These are phyloP conservation scores for Malurus elegans DNA, from an alignment of 2,113 vertebrate species.

Conservation along the genomic window DNA sequence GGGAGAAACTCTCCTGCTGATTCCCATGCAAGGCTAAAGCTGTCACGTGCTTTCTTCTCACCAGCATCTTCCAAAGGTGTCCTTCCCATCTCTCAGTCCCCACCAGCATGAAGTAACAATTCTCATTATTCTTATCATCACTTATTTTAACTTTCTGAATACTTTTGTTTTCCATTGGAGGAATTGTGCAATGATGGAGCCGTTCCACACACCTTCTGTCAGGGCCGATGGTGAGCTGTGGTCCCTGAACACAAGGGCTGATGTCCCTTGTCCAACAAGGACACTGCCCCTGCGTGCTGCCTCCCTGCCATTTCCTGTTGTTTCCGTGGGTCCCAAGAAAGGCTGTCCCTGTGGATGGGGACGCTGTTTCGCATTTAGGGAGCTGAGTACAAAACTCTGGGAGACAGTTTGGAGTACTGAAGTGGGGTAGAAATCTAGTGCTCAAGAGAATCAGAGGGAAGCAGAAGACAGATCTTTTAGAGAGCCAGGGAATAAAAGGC, in stretches of 20 bases:
- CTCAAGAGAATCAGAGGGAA: neutral
- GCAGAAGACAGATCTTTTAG: neutral
- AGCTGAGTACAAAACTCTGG: neutral
- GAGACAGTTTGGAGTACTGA: neutral
- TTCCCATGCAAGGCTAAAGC: rapidly evolving
- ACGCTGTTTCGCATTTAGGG: neutral
- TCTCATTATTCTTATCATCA: neutral
- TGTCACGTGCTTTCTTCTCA: neutral
- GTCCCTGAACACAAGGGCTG: neutral
- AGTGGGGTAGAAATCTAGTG: neutral
- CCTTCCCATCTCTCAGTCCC: neutral
- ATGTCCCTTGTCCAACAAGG: neutral
- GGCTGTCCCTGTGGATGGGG: neutral
- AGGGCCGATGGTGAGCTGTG: neutral
- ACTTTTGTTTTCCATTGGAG: neutral
- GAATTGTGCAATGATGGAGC: neutral
- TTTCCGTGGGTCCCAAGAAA: neutral
- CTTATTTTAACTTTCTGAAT: neutral
- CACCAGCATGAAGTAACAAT: neutral
- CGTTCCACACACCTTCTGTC: neutral
- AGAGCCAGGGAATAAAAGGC: neutral
- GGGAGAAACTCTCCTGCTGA: neutral
- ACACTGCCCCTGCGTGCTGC: neutral
- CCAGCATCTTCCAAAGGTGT: neutral
- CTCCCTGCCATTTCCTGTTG: rapidly evolving